Base-by-base conservation (phyloP, 1,140 invertebrate genomes). In the Leptinotarsa texana region DNA sequence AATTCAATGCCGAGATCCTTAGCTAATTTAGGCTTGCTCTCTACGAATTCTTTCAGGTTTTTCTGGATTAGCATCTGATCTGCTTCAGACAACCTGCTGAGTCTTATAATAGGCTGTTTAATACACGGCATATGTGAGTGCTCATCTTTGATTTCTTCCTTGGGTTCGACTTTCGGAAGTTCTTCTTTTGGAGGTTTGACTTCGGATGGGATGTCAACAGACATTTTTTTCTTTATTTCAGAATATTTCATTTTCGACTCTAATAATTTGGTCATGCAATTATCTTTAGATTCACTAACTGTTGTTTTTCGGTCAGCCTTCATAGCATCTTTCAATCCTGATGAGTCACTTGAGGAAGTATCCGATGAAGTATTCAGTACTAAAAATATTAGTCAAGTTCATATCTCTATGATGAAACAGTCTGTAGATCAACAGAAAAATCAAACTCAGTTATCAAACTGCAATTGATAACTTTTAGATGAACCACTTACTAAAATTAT, bases 31-130 rank as follows among this genome's bases (percentile, higher is more conserved):
- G 89, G 89, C 78, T 88, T 88, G 78, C 89, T 90, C 82, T 91
- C 88, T 62, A 87, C 87, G 80, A 90, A 91, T 73, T 89, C 88
- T 72, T 86, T 87, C 75, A 91, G 80, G 83, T 88, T 91, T 78
- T 88, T 88, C 75, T 91, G 89, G 88, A 92, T 91, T 22, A 90
- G 82, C 51, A 86, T 85, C 74, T 90, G 89, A 82, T 92, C 91
- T 69, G 90, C 85, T 78, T 81, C 82, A 72, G 83, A 85, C 80
- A 83, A 85, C 81, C 80, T 83, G 74, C 77, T 80, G 82, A 79
- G 81, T 78, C 77, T 81, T 49, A 79, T 80, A 18, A 84, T 79
- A 65, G 85, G 85, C 79, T 88, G 87, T 15, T 86, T 86, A 74
- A 85, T 84, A 63, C 47, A 51, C 11, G 27, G 63, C 48, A 6